Percentiles rank a stretch among this genome's conserved stretches.
These are phyloP conservation scores for Calliopum simillimum DNA, from an alignment of 2,888 invertebrate species.

Conservation along the genomic window DNA sequence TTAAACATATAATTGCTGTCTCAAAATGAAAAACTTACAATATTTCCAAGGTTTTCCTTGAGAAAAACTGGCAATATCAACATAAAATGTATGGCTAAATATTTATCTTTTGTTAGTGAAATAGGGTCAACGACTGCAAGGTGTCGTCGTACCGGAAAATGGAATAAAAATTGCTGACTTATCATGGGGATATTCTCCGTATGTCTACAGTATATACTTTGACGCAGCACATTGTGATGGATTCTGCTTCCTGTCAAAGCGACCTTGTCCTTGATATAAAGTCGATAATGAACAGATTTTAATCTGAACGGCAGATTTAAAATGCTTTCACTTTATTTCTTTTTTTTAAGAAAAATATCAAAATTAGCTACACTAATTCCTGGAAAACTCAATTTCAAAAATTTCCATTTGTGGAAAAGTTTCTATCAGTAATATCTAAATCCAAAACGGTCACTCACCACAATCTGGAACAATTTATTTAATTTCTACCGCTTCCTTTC, in stretches of 20 bases:
- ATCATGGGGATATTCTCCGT: neutral
- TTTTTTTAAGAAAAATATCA: neutral
- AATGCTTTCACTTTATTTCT: neutral
- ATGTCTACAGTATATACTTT: neutral
- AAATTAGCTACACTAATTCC: too few relatives aligned
- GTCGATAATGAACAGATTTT: neutral
- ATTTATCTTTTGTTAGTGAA: neutral
- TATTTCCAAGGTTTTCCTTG: too few relatives aligned
- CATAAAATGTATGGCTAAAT: neutral
- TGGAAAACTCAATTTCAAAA: too few relatives aligned
- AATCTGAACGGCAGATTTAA: neutral
- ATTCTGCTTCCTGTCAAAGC: neutral
- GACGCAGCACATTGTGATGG: neutral
- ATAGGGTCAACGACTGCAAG: slow-evolving; percentile 3
- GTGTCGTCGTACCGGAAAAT: neutral
- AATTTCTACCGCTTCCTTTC: slow-evolving; percentile 13
- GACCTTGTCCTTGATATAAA: slow-evolving; percentile 17
- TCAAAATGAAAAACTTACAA: too few relatives aligned
- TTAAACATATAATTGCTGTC: too few relatives aligned
- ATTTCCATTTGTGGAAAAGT: too few relatives aligned
- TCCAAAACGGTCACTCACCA: too few relatives aligned
- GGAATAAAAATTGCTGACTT: neutral
- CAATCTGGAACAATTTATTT: slow-evolving; percentile 24
- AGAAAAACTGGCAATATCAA: too few relatives aligned
- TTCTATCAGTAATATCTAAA: too few relatives aligned